Conservation (phyloP, 2,888 invertebrate species). For the Pilophorus perplexus region DNA sequence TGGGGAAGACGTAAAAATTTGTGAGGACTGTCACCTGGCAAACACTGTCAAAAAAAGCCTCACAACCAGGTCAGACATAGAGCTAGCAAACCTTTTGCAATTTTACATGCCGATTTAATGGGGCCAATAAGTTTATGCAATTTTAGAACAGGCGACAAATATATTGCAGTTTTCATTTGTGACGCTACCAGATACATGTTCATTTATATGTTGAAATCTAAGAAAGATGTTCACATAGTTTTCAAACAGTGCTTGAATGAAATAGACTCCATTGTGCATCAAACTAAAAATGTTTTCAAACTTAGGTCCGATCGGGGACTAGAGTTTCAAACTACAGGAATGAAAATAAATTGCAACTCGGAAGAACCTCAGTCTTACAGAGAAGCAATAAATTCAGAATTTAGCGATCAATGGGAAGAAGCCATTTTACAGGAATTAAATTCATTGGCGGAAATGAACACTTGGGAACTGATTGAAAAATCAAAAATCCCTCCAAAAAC, state of each 20-base stretch:
- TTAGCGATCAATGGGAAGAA: background rate
- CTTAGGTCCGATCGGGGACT: too few species aligned
- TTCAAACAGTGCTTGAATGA: background rate
- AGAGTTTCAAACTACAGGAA: too few species aligned
- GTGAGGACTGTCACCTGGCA: too few species aligned
- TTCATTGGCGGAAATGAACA: background rate
- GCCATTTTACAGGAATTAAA: background rate
- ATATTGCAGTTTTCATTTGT: too few species aligned
- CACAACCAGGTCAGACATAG: too few species aligned
- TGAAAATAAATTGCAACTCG: background rate
- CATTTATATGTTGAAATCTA: background rate
- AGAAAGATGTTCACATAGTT: background rate
- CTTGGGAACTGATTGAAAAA: constrained; percentile 9
- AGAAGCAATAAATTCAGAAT: background rate
- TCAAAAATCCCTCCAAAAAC: too few species aligned
- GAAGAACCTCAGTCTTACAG: background rate
- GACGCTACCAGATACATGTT: background rate
- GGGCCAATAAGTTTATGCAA: background rate
- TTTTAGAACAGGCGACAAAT: background rate
- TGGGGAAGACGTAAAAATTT: too few species aligned
- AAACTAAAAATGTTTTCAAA: too few species aligned
- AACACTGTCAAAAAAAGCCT: too few species aligned
- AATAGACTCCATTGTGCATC: background rate
- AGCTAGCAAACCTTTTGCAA: background rate
- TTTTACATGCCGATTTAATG: background rate